Evolutionary conservation across 2,888 invertebrate genomes (phyloP), one percentile per base, ranked within the genome.

Genomic region (Pyrocoelia pectoralis): DNA sequence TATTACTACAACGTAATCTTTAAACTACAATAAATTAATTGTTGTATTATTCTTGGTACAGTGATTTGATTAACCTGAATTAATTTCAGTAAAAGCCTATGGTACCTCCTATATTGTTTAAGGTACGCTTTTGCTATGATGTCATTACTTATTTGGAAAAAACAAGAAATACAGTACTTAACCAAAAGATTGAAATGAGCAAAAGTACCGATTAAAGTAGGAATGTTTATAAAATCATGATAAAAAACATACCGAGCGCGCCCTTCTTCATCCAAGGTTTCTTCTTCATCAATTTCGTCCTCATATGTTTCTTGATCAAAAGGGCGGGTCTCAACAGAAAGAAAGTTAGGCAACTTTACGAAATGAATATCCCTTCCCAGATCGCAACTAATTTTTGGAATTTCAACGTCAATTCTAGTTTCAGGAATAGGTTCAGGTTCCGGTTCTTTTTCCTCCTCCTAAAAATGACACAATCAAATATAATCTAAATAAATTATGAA

Each of bases 271-370:
- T 99, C 98, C 72, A 97, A 83, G 0, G 95, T 95, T 80, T 98
- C 98, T 79, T 98, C 98, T 73, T 99, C 98, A 77, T 99, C 98
- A 70, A 98, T 95, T 84, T 99, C 99, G 82, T 98, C 98, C 79
- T 99, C 98, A 79, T 98, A 99, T 0, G 95, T 94, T 65, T 89
- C 91, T 0, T 91, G 89, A 78, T 98, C 98, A 77, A 97, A 99
- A 0, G 98, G 98, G 68, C 98, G 85, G 0, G 97, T 97, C 80
- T 98, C 98, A 40, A 99, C 97, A 0, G 97, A 98, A 76, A 99
- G 87, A 82, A 99, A 99, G 82, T 99, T 99, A 1, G 99, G 99
- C 61, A 99, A 82, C 79, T 98, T 98, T 0, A 98, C 96, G 74
- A 98, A 98, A 80, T 98, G 95, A 73, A 97, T 87, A 76, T 96